Evolutionary conservation across 2,888 invertebrate species (phyloP).

Genomic region (Caenorhabditis wallacei): DNA sequence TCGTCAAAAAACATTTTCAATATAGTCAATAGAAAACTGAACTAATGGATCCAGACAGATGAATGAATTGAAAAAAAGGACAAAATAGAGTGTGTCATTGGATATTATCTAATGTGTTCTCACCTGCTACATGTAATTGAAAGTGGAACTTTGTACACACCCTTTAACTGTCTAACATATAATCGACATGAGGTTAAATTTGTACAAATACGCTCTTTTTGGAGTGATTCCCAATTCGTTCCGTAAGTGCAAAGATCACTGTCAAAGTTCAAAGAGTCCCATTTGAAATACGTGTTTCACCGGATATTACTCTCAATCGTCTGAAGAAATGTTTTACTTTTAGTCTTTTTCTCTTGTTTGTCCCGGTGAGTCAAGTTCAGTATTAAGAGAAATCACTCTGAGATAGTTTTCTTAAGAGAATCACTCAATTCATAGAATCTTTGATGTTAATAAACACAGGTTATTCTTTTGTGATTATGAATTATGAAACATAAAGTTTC

Average conservation of each 20-base stretch:
- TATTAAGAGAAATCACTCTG: too few species aligned
- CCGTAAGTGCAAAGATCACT: conserved; percentile 18
- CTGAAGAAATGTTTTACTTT: background rate
- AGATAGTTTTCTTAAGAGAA: too few species aligned
- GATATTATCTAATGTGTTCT: conserved; percentile 44
- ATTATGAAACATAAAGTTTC: background rate
- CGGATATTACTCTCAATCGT: conserved; percentile 9
- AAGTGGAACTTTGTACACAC: conserved; percentile 30
- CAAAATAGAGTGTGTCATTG: conserved; percentile 14
- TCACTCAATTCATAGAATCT: too few species aligned
- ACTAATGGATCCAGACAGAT: conserved; percentile 10
- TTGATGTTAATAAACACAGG: too few species aligned
- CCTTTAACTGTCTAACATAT: conserved; percentile 2
- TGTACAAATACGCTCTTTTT: background rate
- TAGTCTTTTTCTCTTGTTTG: background rate
- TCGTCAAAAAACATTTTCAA: background rate
- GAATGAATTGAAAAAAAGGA: conserved; percentile 4
- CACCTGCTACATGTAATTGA: conserved; percentile 33
- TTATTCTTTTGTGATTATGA: background rate
- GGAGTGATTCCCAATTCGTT: background rate
- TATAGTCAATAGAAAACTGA: background rate
- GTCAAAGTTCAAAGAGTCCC: conserved; percentile 18
- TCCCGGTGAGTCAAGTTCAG: too few species aligned
- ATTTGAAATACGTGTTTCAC: background rate
- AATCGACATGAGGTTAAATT: conserved; percentile 12